Conservation (phyloP, 2,888 invertebrate species). For the Stratiomys singularior region DNA sequence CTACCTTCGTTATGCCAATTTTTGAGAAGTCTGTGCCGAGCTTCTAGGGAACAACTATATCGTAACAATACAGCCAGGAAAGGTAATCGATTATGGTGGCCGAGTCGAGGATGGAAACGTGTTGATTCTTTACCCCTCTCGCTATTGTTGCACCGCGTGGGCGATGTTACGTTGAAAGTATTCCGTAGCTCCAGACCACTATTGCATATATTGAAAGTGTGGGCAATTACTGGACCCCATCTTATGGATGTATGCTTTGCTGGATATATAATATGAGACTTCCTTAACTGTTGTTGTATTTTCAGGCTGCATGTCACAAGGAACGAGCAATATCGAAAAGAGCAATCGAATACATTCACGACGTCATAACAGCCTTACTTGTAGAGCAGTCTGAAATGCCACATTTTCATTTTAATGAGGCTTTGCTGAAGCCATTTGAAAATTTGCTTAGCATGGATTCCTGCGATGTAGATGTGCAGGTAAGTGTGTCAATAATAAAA, state of each 20-base stretch:
- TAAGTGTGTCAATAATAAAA: too few species aligned
- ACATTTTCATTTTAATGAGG: slow-evolving; percentile 96
- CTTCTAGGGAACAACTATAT: slow-evolving; percentile 80
- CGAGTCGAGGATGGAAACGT: slow-evolving; percentile 65
- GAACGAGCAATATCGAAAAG: slow-evolving; percentile 89
- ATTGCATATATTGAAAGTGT: slow-evolving; percentile 90
- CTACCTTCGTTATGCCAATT: slow-evolving; percentile 86
- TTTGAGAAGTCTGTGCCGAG: slow-evolving; percentile 81
- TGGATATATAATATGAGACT: neutral
- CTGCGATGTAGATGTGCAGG: slow-evolving; percentile 93
- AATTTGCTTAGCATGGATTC: slow-evolving; percentile 92
- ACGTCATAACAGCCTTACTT: slow-evolving; percentile 86
- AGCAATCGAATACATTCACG: slow-evolving; percentile 92
- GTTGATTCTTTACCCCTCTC: slow-evolving; percentile 67
- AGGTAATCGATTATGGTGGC: slow-evolving; percentile 65
- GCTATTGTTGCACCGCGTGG: slow-evolving; percentile 81
- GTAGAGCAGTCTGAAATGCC: slow-evolving; percentile 89
- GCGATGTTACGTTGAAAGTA: slow-evolving; percentile 88
- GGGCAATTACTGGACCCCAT: slow-evolving; percentile 93
- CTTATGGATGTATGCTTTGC: slow-evolving; percentile 82
- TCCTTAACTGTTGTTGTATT: slow-evolving; percentile 43
- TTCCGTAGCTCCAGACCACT: slow-evolving; percentile 87
- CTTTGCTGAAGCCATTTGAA: slow-evolving; percentile 93
- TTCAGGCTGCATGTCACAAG: slow-evolving; percentile 88
- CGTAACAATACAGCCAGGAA: slow-evolving; percentile 66